Evolutionary conservation across 2,797 vertebrate genomes (phyloP).

Genomic region (Tokudaia tokunoshimensis): DNA sequence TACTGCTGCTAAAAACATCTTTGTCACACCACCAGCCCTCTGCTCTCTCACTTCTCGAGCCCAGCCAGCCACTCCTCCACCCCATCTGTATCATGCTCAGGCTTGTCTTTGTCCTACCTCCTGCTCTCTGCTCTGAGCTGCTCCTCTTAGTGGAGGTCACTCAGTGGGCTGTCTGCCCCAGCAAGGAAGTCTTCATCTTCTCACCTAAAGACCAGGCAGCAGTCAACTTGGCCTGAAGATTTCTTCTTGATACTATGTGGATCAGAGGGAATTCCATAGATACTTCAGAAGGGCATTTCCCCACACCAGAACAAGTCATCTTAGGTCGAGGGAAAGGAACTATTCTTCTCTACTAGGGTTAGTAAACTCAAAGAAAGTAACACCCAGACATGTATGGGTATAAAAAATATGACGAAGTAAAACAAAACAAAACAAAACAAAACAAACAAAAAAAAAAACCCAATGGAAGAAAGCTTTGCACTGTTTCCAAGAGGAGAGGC

Average conservation of each 20-base stretch:
- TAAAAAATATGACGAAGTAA: background rate
- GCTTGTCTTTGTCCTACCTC: constrained; percentile 59
- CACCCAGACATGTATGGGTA: background rate
- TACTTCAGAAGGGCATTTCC: constrained; percentile 21
- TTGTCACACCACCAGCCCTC: constrained; percentile 54
- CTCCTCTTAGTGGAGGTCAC: constrained; percentile 53
- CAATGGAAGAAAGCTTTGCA: background rate
- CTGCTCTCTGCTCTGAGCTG: background rate
- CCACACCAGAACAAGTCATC: background rate
- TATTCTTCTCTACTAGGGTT: background rate
- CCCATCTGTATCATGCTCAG: constrained; percentile 66
- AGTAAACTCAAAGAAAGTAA: background rate
- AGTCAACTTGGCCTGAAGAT: background rate
- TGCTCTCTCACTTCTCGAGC: constrained; percentile 49
- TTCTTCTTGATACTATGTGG: background rate
- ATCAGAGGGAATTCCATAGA: background rate
- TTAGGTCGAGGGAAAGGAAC: constrained; percentile 9
- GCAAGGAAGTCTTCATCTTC: background rate
- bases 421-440: background rate
- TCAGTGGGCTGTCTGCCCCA: constrained; percentile 23
- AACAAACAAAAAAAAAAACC: background rate
- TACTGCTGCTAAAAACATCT: constrained; percentile 72
- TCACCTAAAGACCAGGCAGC: constrained; percentile 3
- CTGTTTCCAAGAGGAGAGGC: background rate
- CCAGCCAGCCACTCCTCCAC: constrained; percentile 76